A percentile compares a stretch with the other conserved stretches of the same genome.
These are phyloP conservation scores for Pogonocherus hispidulus DNA, from an alignment of 2,888 invertebrate species.

Conservation along the genomic window DNA sequence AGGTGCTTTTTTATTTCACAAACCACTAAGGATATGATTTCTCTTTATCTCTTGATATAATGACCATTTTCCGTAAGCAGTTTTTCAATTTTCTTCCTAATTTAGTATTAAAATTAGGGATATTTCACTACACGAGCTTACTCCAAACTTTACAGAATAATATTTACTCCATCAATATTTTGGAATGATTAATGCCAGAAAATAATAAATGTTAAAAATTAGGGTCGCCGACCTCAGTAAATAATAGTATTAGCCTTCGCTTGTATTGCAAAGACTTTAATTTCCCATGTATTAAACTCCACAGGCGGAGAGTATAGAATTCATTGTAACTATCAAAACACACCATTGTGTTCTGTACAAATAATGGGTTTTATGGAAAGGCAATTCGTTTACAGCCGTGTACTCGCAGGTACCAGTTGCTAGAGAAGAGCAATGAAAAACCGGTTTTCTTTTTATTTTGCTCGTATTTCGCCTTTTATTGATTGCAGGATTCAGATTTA, in stretches of 20 bases:
- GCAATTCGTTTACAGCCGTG: not conserved
- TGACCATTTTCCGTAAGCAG: no score
- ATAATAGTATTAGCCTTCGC: not conserved
- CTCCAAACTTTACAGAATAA: no score
- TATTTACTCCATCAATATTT: not conserved
- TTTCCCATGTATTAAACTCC: constrained; percentile 2
- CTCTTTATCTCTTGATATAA: no score
- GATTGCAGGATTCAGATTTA: not conserved
- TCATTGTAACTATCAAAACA: not conserved
- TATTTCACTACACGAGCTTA: no score
- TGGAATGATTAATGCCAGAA: not conserved
- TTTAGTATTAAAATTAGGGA: no score
- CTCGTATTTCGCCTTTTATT: not conserved
- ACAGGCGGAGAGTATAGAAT: not conserved
- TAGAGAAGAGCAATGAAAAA: not conserved
- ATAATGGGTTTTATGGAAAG: not conserved
- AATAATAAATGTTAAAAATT: not conserved
- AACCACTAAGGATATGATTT: no score
- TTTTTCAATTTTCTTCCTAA: no score
- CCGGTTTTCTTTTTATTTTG: constrained; percentile 2
- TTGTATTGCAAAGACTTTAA: not conserved
- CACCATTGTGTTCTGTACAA: not conserved
- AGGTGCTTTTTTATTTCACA: no score
- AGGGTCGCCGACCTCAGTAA: not conserved
- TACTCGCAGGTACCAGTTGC: constrained; percentile 2